These are phyloP conservation scores for Blera fallax DNA, from an alignment of 2,888 invertebrate genomes.

Conservation along the genomic window DNA sequence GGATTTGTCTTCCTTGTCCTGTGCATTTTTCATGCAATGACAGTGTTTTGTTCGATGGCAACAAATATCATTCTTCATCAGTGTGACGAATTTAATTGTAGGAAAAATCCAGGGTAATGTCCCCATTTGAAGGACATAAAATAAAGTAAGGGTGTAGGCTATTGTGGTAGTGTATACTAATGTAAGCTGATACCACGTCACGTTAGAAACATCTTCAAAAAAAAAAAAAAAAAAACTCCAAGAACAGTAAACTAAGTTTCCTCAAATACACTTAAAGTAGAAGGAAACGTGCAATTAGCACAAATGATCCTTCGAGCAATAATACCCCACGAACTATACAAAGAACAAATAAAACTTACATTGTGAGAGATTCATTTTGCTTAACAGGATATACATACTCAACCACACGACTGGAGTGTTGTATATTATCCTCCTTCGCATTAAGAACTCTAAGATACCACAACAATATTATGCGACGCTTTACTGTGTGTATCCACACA, in stretches of 20 bases:
- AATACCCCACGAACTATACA: slow-evolving; percentile 6
- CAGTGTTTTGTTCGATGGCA: neutral
- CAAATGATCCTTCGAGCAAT: slow-evolving; percentile 37
- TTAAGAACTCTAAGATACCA: slow-evolving; percentile 42
- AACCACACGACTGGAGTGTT: neutral
- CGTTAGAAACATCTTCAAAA: neutral
- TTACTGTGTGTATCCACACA: neutral
- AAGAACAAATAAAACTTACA: slow-evolving; percentile 17
- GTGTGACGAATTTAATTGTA: neutral
- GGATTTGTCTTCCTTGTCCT: neutral
- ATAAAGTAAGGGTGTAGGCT: no score
- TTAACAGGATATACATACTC: slow-evolving; percentile 16
- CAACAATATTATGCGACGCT: slow-evolving; percentile 35
- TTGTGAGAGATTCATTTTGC: neutral
- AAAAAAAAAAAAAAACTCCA: neutral
- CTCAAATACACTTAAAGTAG: slow-evolving; percentile 1
- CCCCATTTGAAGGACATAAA: neutral
- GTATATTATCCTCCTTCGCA: slow-evolving; percentile 9
- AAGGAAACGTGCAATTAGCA: slow-evolving; percentile 55
- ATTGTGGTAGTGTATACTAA: neutral
- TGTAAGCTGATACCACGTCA: neutral
- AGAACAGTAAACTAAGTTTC: neutral
- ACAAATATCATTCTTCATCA: neutral
- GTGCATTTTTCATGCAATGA: neutral
- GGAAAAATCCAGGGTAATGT: slow-evolving; percentile 17